Evolutionary conservation across 2,797 vertebrate genomes (phyloP), one percentile per base, ranked within the genome.

Genomic region (Rhinogobio ventralis): DNA sequence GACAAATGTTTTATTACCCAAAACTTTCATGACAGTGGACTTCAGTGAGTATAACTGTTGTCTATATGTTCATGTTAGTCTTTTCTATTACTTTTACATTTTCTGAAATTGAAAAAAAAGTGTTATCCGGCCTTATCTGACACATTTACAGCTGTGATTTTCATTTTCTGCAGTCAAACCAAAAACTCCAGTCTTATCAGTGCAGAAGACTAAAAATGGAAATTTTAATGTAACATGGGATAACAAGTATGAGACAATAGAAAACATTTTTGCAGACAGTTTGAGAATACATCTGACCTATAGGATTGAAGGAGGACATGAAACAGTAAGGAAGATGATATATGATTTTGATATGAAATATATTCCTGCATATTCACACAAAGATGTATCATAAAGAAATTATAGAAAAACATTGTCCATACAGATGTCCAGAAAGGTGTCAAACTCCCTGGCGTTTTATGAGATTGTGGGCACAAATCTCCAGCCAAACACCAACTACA

Each of bases 81-180:
- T 51, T 80, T 55, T 42, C 36, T 25, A 28, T 15, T 49, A 28
- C 28, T 64, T 64, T 15, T 30, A 1, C 17, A 64, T 28, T 2
- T 73, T 49, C 25, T 73, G 2, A 3, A 30, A 49, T 20, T 39
- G 8, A 6, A 1, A 25, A 17, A 72, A 46, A 17, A 0, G 2
- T 49, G 1, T 46, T 1, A 25, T 28, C 0, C 0, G 1, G 7
- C 45, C 19, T 42, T 71, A 5, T n/a, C 30, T 23, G 8, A 53
- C 6, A 8, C 8, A 15, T 20, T 55, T 42, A 45, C 20, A 42
- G 45, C 14, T 76, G n/a, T 77, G 7, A 62, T n/a, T 67, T 55
- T 53, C 10, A 3, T 81, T 66, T 28, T 13, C 46, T 79, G 30
- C 84, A 93, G 92, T 92, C 72, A 93, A 92, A 66, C 92, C 89